These are phyloP conservation scores for Acronicta alni DNA, from an alignment of 2,888 invertebrate genomes.

Conservation along the genomic window DNA sequence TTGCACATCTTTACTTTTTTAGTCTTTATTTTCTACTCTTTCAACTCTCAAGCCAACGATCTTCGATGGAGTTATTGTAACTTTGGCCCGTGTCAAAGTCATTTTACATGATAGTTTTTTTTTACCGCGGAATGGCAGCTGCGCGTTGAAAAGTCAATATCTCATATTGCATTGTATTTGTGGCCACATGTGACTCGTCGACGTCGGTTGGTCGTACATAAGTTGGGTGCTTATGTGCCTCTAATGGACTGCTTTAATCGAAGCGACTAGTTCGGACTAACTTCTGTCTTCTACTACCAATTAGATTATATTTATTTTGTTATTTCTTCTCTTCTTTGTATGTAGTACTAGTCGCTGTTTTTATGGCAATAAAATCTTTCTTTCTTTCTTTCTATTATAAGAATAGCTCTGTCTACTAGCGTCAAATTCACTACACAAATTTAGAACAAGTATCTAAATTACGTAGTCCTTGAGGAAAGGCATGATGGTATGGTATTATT, in stretches of 20 bases:
- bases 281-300: too few relatives aligned
- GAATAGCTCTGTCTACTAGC: too few relatives aligned
- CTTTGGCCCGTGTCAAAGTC: constrained; percentile 73
- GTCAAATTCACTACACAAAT: too few relatives aligned
- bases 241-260: constrained; percentile 4
- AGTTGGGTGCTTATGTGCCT: constrained; percentile 5
- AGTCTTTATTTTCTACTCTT: neutral
- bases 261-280: too few relatives aligned
- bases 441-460: too few relatives aligned
- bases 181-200: constrained; percentile 69
- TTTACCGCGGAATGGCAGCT: constrained; percentile 68
- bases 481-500: too few relatives aligned
- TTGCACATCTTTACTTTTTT: neutral
- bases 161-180: constrained; percentile 68
- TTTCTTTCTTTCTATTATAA: too few relatives aligned
- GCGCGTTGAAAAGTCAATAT: constrained; percentile 68
- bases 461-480: too few relatives aligned
- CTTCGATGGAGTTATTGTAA: constrained; percentile 34
- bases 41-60: constrained; percentile 4
- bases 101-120: constrained; percentile 60
- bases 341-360: too few relatives aligned
- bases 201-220: constrained; percentile 37
- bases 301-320: too few relatives aligned
- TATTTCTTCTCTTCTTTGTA: too few relatives aligned
- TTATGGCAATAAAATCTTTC: too few relatives aligned